Conservation (phyloP, 2,113 vertebrate species). For the Onychostruthus taczanowskii region DNA sequence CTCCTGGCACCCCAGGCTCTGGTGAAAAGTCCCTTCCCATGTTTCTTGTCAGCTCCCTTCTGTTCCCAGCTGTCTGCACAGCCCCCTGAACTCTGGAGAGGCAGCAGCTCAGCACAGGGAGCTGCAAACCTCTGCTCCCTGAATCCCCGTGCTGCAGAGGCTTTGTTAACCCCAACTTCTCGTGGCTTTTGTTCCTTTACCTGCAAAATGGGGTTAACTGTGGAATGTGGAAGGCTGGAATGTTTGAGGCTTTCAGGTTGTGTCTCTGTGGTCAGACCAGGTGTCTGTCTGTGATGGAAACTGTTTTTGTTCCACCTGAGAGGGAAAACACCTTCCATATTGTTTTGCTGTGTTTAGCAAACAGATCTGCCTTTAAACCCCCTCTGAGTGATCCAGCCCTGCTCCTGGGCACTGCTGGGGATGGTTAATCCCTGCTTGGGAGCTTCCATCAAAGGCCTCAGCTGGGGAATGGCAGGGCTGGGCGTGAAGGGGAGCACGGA, state of each 20-base stretch:
- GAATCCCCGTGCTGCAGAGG: not conserved
- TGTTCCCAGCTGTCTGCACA: not conserved
- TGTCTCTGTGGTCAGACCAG: not conserved
- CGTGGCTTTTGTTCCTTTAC: not conserved
- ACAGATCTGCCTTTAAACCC: not conserved
- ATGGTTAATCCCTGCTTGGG: not conserved
- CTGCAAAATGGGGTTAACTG: not conserved
- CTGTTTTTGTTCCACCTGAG: not conserved
- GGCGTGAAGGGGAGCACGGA: not conserved
- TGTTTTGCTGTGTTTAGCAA: not conserved
- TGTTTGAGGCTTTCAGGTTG: not conserved
- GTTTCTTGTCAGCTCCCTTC: not conserved
- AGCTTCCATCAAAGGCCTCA: not conserved
- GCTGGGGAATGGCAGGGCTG: fast-evolving
- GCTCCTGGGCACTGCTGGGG: not conserved
- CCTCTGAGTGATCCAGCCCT: not conserved
- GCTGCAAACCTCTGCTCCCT: not conserved
- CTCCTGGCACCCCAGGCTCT: not conserved
- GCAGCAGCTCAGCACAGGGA: not conserved
- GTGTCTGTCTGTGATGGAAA: not conserved
- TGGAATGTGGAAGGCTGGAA: not conserved
- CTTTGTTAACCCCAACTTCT: not conserved
- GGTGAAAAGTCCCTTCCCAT: not conserved
- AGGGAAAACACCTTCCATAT: not conserved
- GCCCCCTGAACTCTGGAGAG: not conserved